phyloP scores from a whole-genome alignment of 2,113 vertebrate species.

The Pionites leucogaster region DNA sequence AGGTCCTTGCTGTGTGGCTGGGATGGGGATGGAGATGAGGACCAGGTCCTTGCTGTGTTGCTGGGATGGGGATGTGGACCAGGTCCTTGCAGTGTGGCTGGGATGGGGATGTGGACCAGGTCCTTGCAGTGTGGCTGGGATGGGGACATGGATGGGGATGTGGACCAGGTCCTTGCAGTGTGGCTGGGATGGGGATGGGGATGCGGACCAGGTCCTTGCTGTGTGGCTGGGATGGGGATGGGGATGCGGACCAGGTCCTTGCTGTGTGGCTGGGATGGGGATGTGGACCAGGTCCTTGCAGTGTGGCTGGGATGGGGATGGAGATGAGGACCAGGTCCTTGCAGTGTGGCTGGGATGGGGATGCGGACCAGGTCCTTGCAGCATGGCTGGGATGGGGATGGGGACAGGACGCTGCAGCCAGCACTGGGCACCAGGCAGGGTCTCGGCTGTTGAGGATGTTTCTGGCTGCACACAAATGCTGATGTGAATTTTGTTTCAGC shows the following conservation, averaged over 20 bases:
- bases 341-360: rapidly evolving
- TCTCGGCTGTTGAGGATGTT: rapidly evolving
- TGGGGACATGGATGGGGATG: no score
- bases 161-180: rapidly evolving
- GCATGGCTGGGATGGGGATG: rapidly evolving
- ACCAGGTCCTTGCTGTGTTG: rapidly evolving
- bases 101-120: no score
- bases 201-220: rapidly evolving
- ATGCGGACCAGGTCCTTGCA: no score
- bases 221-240: neutral
- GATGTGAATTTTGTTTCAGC: neutral
- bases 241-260: no score
- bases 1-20: no score
- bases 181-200: rapidly evolving
- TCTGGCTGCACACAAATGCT: neutral
- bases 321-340: rapidly evolving
- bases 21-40: rapidly evolving
- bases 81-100: rapidly evolving
- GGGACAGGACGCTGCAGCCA: neutral
- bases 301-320: rapidly evolving
- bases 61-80: neutral
- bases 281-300: no score
- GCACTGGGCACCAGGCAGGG: rapidly evolving
- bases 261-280: neutral
- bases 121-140: no score